Evolutionary conservation across 2,797 vertebrate genomes (phyloP).

Genomic region (Amphiprion clarkii): DNA sequence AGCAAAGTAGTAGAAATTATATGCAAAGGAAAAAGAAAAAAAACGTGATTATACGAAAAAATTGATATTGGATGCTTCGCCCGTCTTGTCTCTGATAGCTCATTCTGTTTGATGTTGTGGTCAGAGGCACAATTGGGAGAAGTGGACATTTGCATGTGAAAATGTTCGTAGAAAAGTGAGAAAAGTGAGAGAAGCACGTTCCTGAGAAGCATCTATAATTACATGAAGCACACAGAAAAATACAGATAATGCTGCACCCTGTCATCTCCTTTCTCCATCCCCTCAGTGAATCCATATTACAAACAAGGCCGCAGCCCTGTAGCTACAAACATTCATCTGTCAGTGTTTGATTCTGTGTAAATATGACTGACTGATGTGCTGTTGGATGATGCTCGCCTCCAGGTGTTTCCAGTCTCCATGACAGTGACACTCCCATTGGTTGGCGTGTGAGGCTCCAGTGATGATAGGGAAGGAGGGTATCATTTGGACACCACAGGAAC

Average conservation of each 20-base stretch:
- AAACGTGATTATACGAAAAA: slow-evolving; percentile 69
- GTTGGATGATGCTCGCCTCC: slow-evolving; percentile 62
- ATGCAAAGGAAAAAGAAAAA: slow-evolving; percentile 66
- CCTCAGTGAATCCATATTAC: slow-evolving; percentile 53
- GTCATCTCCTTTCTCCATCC: slow-evolving; percentile 41
- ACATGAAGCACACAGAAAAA: slow-evolving; percentile 56
- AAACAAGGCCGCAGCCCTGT: slow-evolving; percentile 54
- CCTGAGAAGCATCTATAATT: slow-evolving; percentile 66
- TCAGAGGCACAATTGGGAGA: slow-evolving; percentile 67
- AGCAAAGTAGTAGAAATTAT: slow-evolving; percentile 54
- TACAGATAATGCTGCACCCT: slow-evolving; percentile 36
- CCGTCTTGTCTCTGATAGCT: slow-evolving; percentile 72
- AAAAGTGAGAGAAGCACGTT: slow-evolving; percentile 49
- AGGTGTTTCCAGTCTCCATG: slow-evolving; percentile 72
- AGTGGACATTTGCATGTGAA: slow-evolving; percentile 67
- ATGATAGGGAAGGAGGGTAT: slow-evolving; percentile 73
- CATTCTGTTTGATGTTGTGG: slow-evolving; percentile 85
- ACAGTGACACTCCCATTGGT: slow-evolving; percentile 42
- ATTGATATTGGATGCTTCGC: slow-evolving; percentile 67
- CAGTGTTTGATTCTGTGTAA: slow-evolving; percentile 62
- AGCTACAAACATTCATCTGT: slow-evolving; percentile 68
- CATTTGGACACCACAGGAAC: slow-evolving; percentile 70
- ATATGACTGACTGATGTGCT: slow-evolving; percentile 53
- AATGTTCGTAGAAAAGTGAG: slow-evolving; percentile 42
- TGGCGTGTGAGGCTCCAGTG: slow-evolving; percentile 57